Base-by-base conservation (phyloP, 92 coral and sea anemone species). In the Pocillopora grandis region DNA sequence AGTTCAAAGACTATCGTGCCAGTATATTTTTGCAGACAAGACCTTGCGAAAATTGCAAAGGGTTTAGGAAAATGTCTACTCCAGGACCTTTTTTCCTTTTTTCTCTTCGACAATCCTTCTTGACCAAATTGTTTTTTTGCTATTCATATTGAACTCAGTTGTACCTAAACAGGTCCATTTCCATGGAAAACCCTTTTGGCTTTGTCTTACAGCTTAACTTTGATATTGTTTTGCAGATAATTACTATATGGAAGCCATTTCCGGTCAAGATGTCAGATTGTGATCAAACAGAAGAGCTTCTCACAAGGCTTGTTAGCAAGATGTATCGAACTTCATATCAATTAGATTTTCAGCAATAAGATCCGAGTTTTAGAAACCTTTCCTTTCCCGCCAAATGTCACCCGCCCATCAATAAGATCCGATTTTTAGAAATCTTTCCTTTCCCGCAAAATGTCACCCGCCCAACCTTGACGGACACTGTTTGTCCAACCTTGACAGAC, bases 161-260 rank as follows among this genome's bases (percentile, higher is more conserved):
- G 31, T 27, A 27, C 31, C 31, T 27, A 27, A 27, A 27, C 31
- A 27, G 31, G 31, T 27, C 31, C 31, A 27, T 27, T 27, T 23
- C 1, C 27, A 27, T 1, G 31, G 31, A 27, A 27, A 27, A 27
- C 31, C 31, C 31, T 42, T 20, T 55, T 35, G 20, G 12, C 10
- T 21, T 9, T 2, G 23, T 52, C 5, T 21, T 52, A 42, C 0
- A 5, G 62, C 57, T 36, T 12, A 62, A 9, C 59, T 35, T n/a
- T 16, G 15, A n/a, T 68, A 16, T 59, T 69, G 9, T 59, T 69
- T 80, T 64, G 14, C 75, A 92, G 95, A 77, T 80, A 9, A 79
- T 90, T 19, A 84, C 96, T 13, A 69, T 88, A 66, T 92, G 96
- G 96, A 92, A 92, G 36, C 96, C 96, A 18, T 90, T 92, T 71